Evolutionary conservation across 92 coral and sea anemone genomes (phyloP), one percentile per base, ranked within the genome.

Genomic region (Porites rus): DNA sequence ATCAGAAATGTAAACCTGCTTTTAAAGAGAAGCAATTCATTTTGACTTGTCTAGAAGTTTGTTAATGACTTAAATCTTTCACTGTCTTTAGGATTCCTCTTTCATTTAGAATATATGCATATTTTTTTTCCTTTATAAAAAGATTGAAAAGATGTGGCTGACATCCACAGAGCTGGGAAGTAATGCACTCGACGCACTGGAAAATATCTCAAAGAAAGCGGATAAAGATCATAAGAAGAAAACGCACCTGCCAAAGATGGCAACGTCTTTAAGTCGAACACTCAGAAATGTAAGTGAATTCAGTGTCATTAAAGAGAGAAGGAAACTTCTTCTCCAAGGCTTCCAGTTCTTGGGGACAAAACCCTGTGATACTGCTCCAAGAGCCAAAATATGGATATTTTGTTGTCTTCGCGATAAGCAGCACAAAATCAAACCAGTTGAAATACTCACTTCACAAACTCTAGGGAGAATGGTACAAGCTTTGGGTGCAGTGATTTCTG

Each of bases 151-250:
- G 78, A 66, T 92, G 16, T 88, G 92, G 92, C 84, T 77, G 24
- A 86, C 69, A 70, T 78, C 76, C 18, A 84, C 92, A 65, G 75
- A 93, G 51, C 82, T 92, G 46, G 95, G 93, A 6, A 67, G 65
- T 51, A 84, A 67, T 53, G 88, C 88, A 8, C 51, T 77, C 13
- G 43, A 61, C 17, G 90, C 92, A 20, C 84, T 89, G 65, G 95
- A 87, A 22, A 72, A 79, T 16, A 89, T 92, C 31, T 88, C 90
- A 1, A 84, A 64, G 53, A 76, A 72, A 78, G 91, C 84, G 66
- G 96, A 93, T 69, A 80, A 78, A 50, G 94, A 93, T 70, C 96
- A 93, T 83, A 93, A 86, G 88, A 91, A 79, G 63, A 88, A 87
- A 62, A 87, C 64, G 1, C 96, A 93, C 58, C 87, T 81, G 11